A percentile compares a stretch with the other conserved stretches of the same genome.
These are phyloP conservation scores for Tapirus terrestris DNA, from an alignment of 2,113 vertebrate species.

Conservation along the genomic window DNA sequence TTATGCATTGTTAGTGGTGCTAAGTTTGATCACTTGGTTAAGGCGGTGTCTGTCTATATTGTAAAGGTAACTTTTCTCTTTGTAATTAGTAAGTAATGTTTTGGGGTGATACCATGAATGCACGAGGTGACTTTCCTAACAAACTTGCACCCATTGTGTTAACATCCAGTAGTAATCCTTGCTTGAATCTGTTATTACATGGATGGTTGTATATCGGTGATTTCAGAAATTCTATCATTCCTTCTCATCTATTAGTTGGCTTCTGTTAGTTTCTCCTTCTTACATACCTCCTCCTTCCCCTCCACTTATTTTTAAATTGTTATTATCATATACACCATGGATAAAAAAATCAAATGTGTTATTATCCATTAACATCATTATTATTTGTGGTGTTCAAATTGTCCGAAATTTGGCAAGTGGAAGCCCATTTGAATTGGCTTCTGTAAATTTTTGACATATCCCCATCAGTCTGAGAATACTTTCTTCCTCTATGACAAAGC, in stretches of 20 bases:
- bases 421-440: background rate
- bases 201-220: background rate
- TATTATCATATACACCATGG: background rate
- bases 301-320: background rate
- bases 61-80: background rate
- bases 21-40: background rate
- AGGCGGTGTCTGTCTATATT: background rate
- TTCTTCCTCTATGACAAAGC: background rate
- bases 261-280: background rate
- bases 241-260: background rate
- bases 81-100: background rate
- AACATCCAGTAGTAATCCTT: background rate
- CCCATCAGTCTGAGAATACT: background rate
- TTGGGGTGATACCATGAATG: background rate
- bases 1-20: background rate
- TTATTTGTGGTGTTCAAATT: background rate
- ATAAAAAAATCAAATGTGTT: background rate
- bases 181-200: background rate
- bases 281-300: background rate
- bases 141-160: background rate
- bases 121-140: background rate
- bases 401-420: background rate
- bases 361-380: background rate
- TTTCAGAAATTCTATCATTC: background rate
- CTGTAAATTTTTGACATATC: background rate